phyloP scores from a whole-genome alignment of 2,797 vertebrate genomes.

The Typhlichthys eigenmanni region DNA sequence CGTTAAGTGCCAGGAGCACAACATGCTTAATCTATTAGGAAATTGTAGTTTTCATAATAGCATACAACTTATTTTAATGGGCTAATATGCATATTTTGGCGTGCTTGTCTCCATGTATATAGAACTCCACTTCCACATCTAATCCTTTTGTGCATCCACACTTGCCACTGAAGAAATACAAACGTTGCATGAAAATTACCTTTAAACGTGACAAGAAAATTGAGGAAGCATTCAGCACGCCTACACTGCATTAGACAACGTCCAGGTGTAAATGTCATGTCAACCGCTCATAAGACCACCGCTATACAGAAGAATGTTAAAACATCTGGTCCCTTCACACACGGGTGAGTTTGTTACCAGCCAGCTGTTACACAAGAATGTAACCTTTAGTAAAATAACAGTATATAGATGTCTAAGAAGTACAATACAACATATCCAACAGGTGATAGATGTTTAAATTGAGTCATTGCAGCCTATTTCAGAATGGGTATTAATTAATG shows the following conservation, averaged over 20 bases:
- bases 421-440: constrained; percentile 6
- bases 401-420: neutral
- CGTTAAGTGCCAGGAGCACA: too few species aligned
- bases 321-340: too few species aligned
- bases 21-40: too few species aligned
- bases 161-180: neutral
- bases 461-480: too few species aligned
- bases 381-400: neutral
- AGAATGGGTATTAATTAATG: too few species aligned
- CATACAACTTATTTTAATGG: too few species aligned
- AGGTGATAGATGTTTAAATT: neutral
- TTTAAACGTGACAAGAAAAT: neutral
- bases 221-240: neutral
- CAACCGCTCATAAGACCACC: too few species aligned
- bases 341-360: neutral
- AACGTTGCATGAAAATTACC: neutral
- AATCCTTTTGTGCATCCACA: constrained; percentile 10
- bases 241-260: neutral
- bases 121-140: neutral
- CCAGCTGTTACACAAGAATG: neutral
- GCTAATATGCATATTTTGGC: too few species aligned
- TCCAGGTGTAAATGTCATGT: too few species aligned
- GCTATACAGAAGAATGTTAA: too few species aligned
- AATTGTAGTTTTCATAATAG: too few species aligned
- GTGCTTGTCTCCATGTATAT: too few species aligned